Conservation (phyloP, 2,797 vertebrate genomes). For the Eidolon dupreanum region DNA sequence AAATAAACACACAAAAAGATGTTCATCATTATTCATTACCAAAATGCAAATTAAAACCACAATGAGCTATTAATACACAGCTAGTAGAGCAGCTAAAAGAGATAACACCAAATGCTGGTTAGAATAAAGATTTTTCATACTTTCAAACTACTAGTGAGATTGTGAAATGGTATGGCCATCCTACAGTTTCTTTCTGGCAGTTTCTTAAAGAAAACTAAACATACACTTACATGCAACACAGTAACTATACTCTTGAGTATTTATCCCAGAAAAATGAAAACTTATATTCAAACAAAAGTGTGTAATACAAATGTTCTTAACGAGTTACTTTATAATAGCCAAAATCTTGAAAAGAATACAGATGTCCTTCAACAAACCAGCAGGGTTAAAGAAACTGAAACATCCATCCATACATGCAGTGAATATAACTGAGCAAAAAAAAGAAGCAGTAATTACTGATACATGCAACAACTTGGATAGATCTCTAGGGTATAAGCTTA, state of each 20-base stretch:
- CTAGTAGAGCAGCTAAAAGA: neutral
- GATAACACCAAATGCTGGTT: neutral
- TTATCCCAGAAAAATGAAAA: neutral
- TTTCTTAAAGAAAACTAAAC: neutral
- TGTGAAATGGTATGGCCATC: neutral
- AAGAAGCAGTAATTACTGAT: neutral
- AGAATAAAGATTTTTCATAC: neutral
- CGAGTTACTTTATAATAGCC: neutral
- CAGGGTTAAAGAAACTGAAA: neutral
- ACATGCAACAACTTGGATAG: neutral
- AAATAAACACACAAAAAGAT: neutral
- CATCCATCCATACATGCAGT: neutral
- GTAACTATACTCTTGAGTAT: neutral
- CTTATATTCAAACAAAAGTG: neutral
- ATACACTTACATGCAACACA: neutral
- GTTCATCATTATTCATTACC: neutral
- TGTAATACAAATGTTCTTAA: neutral
- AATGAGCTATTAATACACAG: neutral
- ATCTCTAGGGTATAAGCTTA: neutral
- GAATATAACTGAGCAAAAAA: neutral
- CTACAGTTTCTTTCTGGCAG: neutral
- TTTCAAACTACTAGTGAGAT: neutral
- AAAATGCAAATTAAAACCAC: neutral
- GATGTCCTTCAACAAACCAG: neutral
- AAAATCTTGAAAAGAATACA: neutral